Percentiles rank a stretch among this genome's conserved stretches.
Evolutionary conservation across 2,113 vertebrate genomes (phyloP).

Genomic region (Marcusenius ussheri): DNA sequence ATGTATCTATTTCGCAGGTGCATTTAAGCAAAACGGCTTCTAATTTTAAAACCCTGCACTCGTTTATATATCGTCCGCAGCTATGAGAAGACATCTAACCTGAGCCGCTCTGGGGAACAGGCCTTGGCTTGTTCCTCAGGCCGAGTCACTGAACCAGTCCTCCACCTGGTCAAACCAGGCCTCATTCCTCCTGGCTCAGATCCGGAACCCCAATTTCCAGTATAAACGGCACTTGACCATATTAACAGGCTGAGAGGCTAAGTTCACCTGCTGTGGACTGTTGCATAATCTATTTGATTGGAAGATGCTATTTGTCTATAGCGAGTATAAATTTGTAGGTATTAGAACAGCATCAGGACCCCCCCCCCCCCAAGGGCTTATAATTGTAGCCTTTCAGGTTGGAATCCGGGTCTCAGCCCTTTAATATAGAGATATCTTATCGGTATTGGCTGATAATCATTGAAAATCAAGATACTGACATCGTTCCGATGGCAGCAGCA

Average conservation of each 20-base stretch:
- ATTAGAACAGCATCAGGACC: background rate
- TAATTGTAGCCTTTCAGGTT: background rate
- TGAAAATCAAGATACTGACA: background rate
- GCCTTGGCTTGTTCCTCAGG: background rate
- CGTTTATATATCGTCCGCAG: background rate
- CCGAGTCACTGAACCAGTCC: background rate
- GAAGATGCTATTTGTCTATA: background rate
- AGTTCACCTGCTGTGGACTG: background rate
- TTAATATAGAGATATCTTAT: background rate
- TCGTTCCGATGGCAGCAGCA: background rate
- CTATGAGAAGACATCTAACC: background rate
- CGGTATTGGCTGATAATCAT: background rate
- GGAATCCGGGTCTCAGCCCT: background rate
- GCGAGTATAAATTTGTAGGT: background rate
- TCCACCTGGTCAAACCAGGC: background rate
- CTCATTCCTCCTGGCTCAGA: background rate
- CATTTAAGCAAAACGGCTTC: background rate
- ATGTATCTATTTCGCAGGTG: background rate
- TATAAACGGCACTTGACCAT: background rate
- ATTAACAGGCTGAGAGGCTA: too few species aligned
- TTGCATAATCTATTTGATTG: background rate
- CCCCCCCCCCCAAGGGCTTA: background rate
- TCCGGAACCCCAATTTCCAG: background rate
- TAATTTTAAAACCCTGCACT: background rate
- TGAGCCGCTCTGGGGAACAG: background rate